Percentiles rank a stretch among this genome's conserved stretches.
These are phyloP conservation scores for Melieria picta DNA, from an alignment of 2,888 invertebrate genomes.

Conservation along the genomic window DNA sequence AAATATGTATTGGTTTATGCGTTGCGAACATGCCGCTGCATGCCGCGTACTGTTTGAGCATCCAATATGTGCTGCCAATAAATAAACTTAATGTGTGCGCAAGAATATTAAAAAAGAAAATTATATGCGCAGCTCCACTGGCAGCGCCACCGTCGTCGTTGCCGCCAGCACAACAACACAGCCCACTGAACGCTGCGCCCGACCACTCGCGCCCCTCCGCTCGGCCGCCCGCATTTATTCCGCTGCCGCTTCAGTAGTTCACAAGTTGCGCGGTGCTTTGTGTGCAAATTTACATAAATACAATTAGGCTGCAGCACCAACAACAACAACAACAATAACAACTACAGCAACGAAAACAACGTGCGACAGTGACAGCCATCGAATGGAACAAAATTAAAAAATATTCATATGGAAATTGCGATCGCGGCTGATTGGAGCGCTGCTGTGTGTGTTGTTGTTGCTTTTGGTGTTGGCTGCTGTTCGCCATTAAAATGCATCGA, in stretches of 20 bases:
- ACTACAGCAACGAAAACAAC: no score
- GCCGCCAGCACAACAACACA: constrained; percentile 2
- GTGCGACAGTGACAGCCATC: constrained; percentile 5
- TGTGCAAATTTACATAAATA: constrained; percentile 55
- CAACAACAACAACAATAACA: no score
- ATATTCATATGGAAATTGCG: constrained; percentile 50
- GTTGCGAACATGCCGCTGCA: no score
- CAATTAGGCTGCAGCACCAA: constrained; percentile 47
- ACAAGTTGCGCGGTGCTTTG: neutral
- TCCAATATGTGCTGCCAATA: constrained; percentile 60
- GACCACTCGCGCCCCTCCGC: constrained; percentile 2
- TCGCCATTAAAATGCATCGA: constrained; percentile 40
- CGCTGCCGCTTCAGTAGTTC: no score
- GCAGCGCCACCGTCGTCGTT: no score
- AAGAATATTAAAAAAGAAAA: constrained; percentile 61
- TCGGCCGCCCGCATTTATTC: neutral
- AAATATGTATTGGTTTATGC: no score
- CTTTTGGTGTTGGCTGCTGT: constrained; percentile 1
- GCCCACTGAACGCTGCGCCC: constrained; percentile 35
- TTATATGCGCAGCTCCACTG: constrained; percentile 47
- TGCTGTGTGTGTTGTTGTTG: no score
- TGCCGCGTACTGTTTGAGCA: constrained; percentile 36
- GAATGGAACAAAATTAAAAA: constrained; percentile 41
- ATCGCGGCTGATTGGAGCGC: constrained; percentile 40
- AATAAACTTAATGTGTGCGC: constrained; percentile 61